phyloP scores from a whole-genome alignment of 2,113 vertebrate species.

The Oryzias curvinotus region DNA sequence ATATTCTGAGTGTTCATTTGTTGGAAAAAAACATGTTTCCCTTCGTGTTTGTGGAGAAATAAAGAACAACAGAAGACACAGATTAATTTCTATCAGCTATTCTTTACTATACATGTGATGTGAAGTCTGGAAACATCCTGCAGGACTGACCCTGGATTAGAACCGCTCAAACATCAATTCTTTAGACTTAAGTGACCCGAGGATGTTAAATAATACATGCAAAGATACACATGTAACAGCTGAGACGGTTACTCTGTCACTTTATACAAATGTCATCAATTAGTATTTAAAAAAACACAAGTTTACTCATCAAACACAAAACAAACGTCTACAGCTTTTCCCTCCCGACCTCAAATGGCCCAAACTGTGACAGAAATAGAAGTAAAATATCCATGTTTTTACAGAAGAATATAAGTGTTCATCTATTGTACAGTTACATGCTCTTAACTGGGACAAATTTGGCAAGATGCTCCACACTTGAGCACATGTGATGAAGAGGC shows the following conservation, averaged over 20 bases:
- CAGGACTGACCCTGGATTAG: not conserved
- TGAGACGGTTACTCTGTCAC: not conserved
- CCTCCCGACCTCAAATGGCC: slow-evolving; percentile 27
- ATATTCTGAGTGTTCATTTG: no score
- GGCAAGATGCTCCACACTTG: slow-evolving; percentile 32
- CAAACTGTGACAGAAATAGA: slow-evolving; percentile 35
- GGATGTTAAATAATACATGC: slow-evolving; percentile 57
- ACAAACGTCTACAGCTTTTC: slow-evolving; percentile 38
- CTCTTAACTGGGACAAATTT: slow-evolving; percentile 30
- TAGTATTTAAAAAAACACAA: slow-evolving; percentile 36
- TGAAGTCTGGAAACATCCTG: slow-evolving; percentile 15
- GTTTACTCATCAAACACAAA: slow-evolving; percentile 66
- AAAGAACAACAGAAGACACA: not conserved
- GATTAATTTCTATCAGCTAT: slow-evolving; percentile 4
- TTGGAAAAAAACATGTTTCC: not conserved
- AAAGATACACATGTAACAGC: slow-evolving; percentile 27
- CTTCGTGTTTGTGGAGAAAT: slow-evolving; percentile 6
- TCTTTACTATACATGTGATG: slow-evolving; percentile 43
- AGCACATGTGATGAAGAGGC: slow-evolving; percentile 13
- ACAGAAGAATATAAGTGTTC: slow-evolving; percentile 58
- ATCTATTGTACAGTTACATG: slow-evolving; percentile 56
- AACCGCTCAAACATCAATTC: not conserved
- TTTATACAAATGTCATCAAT: slow-evolving; percentile 24
- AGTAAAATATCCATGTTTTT: slow-evolving; percentile 67
- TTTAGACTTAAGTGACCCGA: slow-evolving; percentile 50